phyloP scores from a whole-genome alignment of 2,113 vertebrate genomes.

The Myodes glareolus region DNA sequence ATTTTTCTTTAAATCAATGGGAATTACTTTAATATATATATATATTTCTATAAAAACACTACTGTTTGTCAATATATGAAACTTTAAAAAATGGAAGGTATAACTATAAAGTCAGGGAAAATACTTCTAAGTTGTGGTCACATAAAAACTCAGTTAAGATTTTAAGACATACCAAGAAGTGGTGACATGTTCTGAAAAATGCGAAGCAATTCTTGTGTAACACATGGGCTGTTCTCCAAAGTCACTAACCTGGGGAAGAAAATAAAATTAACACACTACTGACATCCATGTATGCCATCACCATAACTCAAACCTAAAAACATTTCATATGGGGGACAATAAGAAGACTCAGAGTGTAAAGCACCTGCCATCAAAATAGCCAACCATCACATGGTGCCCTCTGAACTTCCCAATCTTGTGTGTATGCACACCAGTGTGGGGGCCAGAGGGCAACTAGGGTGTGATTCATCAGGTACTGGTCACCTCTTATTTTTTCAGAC shows the following conservation, averaged over 20 bases:
- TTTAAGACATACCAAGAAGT: constrained; percentile 92
- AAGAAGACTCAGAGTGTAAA: not conserved
- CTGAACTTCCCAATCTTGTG: too few relatives aligned
- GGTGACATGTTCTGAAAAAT: constrained; percentile 99
- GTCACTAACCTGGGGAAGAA: constrained; percentile 93
- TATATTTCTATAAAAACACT: constrained; percentile 18
- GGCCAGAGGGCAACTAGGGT: not conserved
- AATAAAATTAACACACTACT: constrained; percentile 24
- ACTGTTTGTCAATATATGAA: not conserved
- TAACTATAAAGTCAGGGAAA: constrained; percentile 40
- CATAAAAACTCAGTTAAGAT: not conserved
- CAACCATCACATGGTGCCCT: not conserved
- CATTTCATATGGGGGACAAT: not conserved
- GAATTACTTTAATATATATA: constrained; percentile 25
- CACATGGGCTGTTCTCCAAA: constrained; percentile 94
- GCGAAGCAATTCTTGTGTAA: constrained; percentile 94
- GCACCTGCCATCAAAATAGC: not conserved
- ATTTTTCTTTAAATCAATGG: constrained; percentile 2
- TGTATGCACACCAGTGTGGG: not conserved
- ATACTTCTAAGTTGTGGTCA: not conserved
- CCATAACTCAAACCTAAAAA: not conserved
- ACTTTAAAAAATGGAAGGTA: not conserved
- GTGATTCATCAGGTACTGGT: not conserved
- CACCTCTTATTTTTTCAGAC: not conserved
- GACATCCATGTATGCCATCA: not conserved